Conservation (phyloP, 2,113 vertebrate genomes). For the Tetrax tetrax region DNA sequence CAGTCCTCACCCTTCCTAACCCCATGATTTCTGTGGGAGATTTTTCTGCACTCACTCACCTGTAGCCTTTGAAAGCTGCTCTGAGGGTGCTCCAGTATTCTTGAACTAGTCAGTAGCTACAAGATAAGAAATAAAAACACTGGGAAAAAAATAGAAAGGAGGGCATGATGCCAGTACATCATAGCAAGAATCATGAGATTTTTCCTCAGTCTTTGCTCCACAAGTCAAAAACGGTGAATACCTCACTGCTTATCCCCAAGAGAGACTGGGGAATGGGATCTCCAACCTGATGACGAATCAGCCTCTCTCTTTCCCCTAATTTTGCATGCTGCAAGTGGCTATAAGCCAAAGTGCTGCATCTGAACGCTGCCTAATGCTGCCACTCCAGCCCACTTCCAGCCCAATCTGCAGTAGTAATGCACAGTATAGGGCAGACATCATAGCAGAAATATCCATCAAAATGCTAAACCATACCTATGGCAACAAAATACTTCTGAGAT, state of each 20-base stretch:
- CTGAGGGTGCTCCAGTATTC: background rate
- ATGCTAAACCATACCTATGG: background rate
- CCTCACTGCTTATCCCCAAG: background rate
- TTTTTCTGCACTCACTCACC: background rate
- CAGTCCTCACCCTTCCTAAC: background rate
- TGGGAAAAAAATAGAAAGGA: background rate
- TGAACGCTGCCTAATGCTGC: background rate
- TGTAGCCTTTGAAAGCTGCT: background rate
- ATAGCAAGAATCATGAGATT: background rate
- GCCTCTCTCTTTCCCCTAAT: background rate
- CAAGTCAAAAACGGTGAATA: background rate
- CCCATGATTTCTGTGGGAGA: background rate
- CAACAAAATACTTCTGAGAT: background rate
- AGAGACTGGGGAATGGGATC: background rate
- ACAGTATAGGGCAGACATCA: background rate
- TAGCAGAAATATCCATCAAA: background rate
- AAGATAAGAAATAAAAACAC: conserved; percentile 5
- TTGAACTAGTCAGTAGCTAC: background rate
- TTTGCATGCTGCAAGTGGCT: background rate
- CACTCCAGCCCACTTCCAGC: background rate
- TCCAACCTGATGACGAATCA: background rate
- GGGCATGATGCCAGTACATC: background rate
- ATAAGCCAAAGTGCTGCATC: background rate
- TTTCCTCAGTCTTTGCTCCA: background rate
- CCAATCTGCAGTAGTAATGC: background rate